Conservation (phyloP, 2,797 vertebrate genomes). For the Poecilia wingei region DNA sequence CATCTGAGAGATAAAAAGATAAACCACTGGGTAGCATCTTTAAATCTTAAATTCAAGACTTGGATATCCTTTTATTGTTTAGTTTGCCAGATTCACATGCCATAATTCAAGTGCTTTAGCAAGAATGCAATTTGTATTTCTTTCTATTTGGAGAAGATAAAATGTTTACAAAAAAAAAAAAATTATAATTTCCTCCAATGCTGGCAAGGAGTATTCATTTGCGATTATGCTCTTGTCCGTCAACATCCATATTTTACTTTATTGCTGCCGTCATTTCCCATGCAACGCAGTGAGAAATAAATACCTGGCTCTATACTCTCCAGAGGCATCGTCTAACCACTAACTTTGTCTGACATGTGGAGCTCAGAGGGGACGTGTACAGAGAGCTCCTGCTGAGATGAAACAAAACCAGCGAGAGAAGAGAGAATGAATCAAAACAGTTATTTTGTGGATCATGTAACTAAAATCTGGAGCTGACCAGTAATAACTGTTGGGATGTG, state of each 20-base stretch:
- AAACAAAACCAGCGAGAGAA: slow-evolving; percentile 13
- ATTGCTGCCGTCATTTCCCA: neutral
- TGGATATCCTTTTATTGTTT: neutral
- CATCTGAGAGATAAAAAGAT: neutral
- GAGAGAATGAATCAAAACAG: slow-evolving; percentile 17
- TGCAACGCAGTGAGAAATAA: neutral
- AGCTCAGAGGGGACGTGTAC: neutral
- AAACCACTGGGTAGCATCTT: neutral
- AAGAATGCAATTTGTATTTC: neutral
- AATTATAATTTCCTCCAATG: neutral
- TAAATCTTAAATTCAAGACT: neutral
- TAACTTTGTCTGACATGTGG: slow-evolving; percentile 19
- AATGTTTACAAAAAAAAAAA: neutral
- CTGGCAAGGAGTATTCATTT: slow-evolving; percentile 1
- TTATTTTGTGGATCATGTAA: slow-evolving; percentile 7
- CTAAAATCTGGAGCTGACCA: slow-evolving; percentile 22
- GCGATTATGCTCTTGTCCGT: slow-evolving; percentile 9
- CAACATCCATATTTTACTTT: slow-evolving; percentile 7
- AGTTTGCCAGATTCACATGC: neutral
- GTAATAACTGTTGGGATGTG: neutral
- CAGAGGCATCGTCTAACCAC: slow-evolving; percentile 1
- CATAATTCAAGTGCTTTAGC: neutral
- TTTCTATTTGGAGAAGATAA: neutral
- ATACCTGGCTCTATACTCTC: slow-evolving; percentile 10
- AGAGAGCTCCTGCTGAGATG: slow-evolving; percentile 6